phyloP scores from a whole-genome alignment of 2,113 vertebrate species.

The Anhinga rufa region DNA sequence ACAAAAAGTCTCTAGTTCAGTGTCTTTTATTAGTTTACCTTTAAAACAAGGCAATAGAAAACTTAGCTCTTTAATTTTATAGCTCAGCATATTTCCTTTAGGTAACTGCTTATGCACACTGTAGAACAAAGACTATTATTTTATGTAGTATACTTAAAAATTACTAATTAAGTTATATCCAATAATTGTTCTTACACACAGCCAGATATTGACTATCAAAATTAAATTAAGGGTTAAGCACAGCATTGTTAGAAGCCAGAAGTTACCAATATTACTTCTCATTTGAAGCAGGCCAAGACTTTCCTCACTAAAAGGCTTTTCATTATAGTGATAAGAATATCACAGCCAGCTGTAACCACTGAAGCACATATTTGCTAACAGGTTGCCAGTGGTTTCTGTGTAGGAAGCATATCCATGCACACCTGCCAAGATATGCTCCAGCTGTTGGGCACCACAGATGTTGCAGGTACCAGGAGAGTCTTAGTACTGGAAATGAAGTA shows the following conservation, averaged over 20 bases:
- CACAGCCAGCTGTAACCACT: not conserved
- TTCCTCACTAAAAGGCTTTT: not conserved
- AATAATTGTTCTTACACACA: not conserved
- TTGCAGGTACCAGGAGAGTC: not conserved
- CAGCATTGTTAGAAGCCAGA: accelerated
- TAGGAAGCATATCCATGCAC: too few species aligned
- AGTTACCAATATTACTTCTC: accelerated
- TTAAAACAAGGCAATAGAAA: not conserved
- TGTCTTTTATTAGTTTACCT: not conserved
- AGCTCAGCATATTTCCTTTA: not conserved
- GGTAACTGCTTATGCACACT: not conserved
- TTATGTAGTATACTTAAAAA: accelerated
- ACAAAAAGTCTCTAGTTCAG: not conserved
- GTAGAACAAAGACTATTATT: accelerated
- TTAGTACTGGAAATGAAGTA: not conserved
- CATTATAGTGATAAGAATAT: accelerated
- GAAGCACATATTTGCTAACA: not conserved
- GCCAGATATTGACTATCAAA: accelerated
- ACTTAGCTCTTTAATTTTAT: accelerated
- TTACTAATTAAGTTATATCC: too few species aligned
- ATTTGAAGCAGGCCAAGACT: accelerated
- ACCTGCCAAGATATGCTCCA: not conserved
- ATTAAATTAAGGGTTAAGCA: accelerated
- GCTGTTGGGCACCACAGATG: too few species aligned
- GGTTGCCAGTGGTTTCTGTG: not conserved